Conservation (phyloP, 2,797 vertebrate species). For the Mus minutoides region DNA sequence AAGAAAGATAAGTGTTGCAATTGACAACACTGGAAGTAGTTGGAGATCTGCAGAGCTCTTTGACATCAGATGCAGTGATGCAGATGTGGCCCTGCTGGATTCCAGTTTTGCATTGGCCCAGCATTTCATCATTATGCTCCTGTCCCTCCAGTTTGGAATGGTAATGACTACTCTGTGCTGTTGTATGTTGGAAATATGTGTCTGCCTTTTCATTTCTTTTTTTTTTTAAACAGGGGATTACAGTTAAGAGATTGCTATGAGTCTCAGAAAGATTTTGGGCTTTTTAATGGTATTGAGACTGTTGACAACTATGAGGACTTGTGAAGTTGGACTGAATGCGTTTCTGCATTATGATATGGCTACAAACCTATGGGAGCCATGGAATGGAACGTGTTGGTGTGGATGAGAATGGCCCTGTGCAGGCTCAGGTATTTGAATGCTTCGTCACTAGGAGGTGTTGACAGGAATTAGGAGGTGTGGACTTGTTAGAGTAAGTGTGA, state of each 20-base stretch:
- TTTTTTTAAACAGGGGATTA: background rate
- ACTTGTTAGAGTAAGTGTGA: background rate
- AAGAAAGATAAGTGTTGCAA: background rate
- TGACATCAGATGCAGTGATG: background rate
- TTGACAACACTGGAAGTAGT: background rate
- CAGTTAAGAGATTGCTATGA: background rate
- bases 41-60: background rate
- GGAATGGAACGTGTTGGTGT: background rate
- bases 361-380: background rate
- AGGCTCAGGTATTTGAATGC: background rate
- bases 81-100: background rate
- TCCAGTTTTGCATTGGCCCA: background rate
- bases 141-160: background rate
- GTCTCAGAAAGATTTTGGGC: background rate
- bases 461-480: background rate
- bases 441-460: background rate
- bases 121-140: background rate
- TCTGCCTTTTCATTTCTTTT: background rate
- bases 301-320: too few species aligned
- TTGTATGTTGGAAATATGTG: background rate
- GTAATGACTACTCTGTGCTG: background rate
- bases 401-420: too few species aligned
- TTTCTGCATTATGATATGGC: background rate
- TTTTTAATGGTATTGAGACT: background rate
- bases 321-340: background rate